These are phyloP conservation scores for Cantharis rustica DNA, from an alignment of 2,888 invertebrate genomes.

Conservation along the genomic window DNA sequence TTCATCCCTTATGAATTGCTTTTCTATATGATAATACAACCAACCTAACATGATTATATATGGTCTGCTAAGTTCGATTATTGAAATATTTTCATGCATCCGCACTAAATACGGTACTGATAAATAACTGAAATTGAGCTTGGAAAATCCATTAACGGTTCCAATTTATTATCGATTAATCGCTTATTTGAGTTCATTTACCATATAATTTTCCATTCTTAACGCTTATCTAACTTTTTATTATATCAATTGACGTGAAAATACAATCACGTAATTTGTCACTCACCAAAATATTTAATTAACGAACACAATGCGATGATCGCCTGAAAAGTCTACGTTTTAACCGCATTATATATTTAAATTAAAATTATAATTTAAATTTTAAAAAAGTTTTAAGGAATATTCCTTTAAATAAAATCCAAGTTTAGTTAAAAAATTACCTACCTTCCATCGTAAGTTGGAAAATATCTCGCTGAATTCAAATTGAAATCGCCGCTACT, in stretches of 20 bases:
- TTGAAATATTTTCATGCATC: conserved; percentile 39
- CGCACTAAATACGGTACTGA: conserved; percentile 25
- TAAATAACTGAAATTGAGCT: conserved; percentile 35
- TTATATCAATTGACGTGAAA: background rate
- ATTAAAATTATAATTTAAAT: background rate
- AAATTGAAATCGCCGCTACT: background rate
- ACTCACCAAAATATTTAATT: background rate
- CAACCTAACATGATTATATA: conserved; percentile 42
- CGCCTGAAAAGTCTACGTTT: background rate
- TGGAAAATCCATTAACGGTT: conserved; percentile 38
- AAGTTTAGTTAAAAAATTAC: background rate
- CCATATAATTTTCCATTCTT: background rate
- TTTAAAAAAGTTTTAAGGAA: background rate
- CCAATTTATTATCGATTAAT: conserved; percentile 24
- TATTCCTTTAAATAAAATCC: background rate
- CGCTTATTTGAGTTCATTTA: background rate
- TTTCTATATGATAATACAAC: conserved; percentile 39
- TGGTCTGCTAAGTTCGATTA: conserved; percentile 44
- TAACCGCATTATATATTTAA: background rate
- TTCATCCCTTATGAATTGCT: conserved; percentile 41
- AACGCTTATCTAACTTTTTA: background rate
- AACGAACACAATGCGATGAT: background rate
- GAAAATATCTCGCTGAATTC: background rate
- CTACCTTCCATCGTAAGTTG: background rate
- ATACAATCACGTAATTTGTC: background rate